A percentile compares a stretch with the other conserved stretches of the same genome.
phyloP scores from a whole-genome alignment of 2,888 invertebrate genomes.

The Neoascia interrupta region DNA sequence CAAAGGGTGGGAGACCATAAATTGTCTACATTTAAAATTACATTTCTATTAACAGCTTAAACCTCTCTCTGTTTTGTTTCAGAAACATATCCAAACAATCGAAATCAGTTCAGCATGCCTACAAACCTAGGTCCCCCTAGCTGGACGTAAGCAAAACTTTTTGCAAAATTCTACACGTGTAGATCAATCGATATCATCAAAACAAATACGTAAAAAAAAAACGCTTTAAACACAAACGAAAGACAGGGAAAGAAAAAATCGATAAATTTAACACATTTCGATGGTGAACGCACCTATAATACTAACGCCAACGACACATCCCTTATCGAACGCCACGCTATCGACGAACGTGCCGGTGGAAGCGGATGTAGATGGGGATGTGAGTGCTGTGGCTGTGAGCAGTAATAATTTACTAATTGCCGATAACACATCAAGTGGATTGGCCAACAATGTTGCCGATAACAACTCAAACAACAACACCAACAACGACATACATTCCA shows the following conservation, averaged over 20 bases:
- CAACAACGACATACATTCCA: slow-evolving; percentile 23
- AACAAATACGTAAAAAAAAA: not conserved
- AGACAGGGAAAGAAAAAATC: slow-evolving; percentile 1
- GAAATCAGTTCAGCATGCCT: too few relatives aligned
- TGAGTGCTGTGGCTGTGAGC: slow-evolving; percentile 5
- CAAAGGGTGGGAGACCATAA: too few relatives aligned
- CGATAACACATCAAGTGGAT: slow-evolving; percentile 47
- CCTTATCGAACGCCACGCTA: slow-evolving; percentile 50
- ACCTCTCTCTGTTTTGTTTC: not conserved
- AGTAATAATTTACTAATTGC: slow-evolving; percentile 47
- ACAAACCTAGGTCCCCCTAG: too few relatives aligned
- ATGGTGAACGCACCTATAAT: slow-evolving; percentile 63
- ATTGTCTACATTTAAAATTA: too few relatives aligned
- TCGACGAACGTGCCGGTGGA: slow-evolving; percentile 41
- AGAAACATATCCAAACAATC: too few relatives aligned
- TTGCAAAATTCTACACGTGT: too few relatives aligned
- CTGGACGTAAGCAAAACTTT: too few relatives aligned
- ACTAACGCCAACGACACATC: slow-evolving; percentile 31
- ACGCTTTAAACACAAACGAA: not conserved
- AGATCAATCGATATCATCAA: not conserved
- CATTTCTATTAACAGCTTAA: not conserved
- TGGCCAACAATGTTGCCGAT: slow-evolving; percentile 38
- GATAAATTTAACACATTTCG: slow-evolving; percentile 47
- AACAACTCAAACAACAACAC: slow-evolving; percentile 33
- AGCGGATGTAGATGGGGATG: slow-evolving; percentile 29